phyloP scores from a whole-genome alignment of 2,113 vertebrate species.

The Larimichthys polyactis region DNA sequence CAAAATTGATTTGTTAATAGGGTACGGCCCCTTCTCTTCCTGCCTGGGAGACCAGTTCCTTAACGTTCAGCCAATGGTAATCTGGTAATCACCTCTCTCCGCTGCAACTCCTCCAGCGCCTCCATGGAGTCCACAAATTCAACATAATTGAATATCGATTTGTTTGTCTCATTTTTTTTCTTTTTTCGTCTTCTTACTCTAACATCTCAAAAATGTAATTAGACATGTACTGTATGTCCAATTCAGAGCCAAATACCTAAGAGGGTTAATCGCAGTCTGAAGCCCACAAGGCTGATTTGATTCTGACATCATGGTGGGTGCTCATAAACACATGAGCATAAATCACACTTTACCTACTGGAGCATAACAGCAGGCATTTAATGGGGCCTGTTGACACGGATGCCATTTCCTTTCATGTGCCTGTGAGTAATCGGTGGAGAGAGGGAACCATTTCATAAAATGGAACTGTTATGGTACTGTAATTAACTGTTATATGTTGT shows the following conservation, averaged over 20 bases:
- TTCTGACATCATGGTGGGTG: constrained; percentile 12
- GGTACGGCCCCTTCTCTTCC: constrained; percentile 43
- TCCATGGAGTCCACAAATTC: constrained; percentile 46
- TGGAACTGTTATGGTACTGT: not conserved
- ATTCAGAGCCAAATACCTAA: not conserved
- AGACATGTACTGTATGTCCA: constrained; percentile 28
- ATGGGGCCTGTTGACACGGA: constrained; percentile 7
- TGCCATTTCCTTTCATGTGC: not conserved
- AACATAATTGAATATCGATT: constrained; percentile 80
- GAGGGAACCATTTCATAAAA: not conserved
- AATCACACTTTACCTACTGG: constrained; percentile 20
- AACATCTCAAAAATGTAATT: constrained; percentile 56
- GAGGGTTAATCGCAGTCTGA: constrained; percentile 25
- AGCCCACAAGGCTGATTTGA: constrained; percentile 15
- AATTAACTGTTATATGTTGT: not conserved
- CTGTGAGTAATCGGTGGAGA: not conserved
- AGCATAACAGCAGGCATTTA: not conserved
- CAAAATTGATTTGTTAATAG: constrained; percentile 61
- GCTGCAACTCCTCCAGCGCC: constrained; percentile 34
- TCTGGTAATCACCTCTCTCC: constrained; percentile 63
- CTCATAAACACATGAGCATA: constrained; percentile 21
- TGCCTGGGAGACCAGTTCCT: constrained; percentile 39
- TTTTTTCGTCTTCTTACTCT: not conserved
- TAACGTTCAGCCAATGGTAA: constrained; percentile 48
- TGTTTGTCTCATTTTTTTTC: constrained; percentile 61